Conservation (phyloP, 2,797 vertebrate genomes). For the Acestrorhynchus altus region DNA sequence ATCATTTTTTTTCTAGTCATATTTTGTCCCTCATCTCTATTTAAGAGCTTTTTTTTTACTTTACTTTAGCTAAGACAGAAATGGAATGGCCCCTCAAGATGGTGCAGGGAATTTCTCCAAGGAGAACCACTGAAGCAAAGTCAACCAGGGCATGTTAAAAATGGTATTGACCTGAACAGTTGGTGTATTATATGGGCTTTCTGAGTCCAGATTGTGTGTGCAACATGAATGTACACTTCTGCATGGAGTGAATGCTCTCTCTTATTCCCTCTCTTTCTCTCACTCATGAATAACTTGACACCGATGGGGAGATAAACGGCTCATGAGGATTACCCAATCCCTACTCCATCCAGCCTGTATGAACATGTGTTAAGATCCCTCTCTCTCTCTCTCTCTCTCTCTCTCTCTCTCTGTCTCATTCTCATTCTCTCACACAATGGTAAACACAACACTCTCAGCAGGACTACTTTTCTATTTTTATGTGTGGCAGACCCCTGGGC, state of each 20-base stretch:
- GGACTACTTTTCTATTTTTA: conserved; percentile 14
- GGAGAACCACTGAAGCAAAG: no score
- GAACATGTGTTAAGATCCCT: background rate
- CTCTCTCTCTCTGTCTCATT: background rate
- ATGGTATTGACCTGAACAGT: no score
- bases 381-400: background rate
- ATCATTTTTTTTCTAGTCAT: no score
- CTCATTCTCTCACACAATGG: background rate
- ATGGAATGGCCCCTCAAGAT: no score
- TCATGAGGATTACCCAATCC: conserved; percentile 3
- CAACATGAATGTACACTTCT: no score
- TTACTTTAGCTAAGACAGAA: no score
- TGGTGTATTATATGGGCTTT: background rate
- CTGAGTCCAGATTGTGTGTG: no score
- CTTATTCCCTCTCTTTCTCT: background rate
- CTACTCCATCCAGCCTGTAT: conserved; percentile 6
- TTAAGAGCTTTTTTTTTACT: no score
- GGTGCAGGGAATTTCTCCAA: no score
- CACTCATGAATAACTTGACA: background rate
- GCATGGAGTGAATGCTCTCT: no score
- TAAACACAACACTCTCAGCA: conserved; percentile 26
- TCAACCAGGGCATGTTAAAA: no score
- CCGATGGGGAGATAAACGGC: conserved; percentile 30
- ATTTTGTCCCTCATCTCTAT: no score
- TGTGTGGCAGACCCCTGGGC: conserved; percentile 19